Conservation (phyloP, 2,113 vertebrate genomes). For the Nothoprocta pentlandii region DNA sequence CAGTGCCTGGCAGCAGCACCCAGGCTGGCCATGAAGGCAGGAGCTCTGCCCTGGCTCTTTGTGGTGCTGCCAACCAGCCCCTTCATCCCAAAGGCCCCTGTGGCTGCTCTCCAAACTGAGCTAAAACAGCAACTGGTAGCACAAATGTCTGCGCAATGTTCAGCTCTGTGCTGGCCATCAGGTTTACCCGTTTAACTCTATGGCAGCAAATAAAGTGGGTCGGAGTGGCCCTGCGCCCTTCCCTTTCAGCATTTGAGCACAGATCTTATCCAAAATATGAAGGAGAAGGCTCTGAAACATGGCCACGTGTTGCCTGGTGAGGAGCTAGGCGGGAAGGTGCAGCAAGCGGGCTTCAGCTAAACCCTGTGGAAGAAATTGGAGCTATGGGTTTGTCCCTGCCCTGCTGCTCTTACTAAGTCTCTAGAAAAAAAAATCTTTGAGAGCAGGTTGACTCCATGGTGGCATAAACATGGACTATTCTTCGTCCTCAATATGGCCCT, state of each 20-base stretch:
- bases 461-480: not conserved
- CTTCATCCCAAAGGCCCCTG: not conserved
- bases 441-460: not conserved
- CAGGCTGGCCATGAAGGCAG: not conserved
- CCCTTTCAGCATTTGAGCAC: not conserved
- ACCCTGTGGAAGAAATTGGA: not conserved
- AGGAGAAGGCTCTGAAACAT: not conserved
- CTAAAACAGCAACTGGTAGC: not conserved
- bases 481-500: not conserved
- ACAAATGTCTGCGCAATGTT: rapidly evolving
- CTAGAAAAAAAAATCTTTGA: not conserved
- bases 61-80: not conserved
- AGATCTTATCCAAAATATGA: not conserved
- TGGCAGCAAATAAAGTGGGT: not conserved
- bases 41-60: not conserved
- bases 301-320: not conserved
- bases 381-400: not conserved
- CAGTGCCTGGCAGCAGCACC: not conserved
- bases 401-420: not conserved
- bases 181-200: not conserved
- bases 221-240: not conserved
- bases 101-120: rapidly evolving
- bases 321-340: not conserved
- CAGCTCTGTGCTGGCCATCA: not conserved
- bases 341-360: not conserved